Percentiles rank a stretch among this genome's conserved stretches.
Conservation (phyloP, 2,888 invertebrate genomes). For the Dilophus febrilis region DNA sequence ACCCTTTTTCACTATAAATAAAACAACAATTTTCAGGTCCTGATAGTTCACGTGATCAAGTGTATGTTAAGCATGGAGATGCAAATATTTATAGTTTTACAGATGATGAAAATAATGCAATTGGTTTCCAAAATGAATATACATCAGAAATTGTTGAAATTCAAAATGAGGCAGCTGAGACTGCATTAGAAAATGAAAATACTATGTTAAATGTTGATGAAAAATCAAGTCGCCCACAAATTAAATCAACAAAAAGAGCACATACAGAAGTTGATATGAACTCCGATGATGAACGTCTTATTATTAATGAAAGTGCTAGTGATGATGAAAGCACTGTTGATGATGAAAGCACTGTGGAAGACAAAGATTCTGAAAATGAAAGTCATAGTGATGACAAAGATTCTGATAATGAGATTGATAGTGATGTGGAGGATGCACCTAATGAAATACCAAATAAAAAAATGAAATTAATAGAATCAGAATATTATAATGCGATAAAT, state of each 20-base stretch:
- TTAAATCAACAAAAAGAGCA: too few relatives aligned
- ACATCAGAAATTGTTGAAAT: constrained; percentile 19
- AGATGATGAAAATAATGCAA: too few relatives aligned
- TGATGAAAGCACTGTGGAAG: not conserved
- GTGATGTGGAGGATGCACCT: not conserved
- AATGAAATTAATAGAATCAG: too few relatives aligned
- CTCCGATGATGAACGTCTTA: not conserved
- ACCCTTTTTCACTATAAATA: too few relatives aligned
- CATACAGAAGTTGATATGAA: not conserved
- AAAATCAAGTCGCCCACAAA: too few relatives aligned
- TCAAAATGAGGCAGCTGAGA: constrained; percentile 1
- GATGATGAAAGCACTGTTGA: not conserved
- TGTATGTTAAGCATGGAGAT: constrained; percentile 7
- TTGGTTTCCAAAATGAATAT: too few relatives aligned
- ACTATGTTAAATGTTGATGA: too few relatives aligned
- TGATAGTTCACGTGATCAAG: too few relatives aligned
- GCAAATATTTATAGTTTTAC: too few relatives aligned
- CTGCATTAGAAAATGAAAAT: not conserved
- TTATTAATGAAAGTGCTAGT: not conserved
- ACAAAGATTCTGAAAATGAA: not conserved
- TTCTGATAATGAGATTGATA: not conserved
- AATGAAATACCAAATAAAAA: not conserved
- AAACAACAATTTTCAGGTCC: too few relatives aligned
- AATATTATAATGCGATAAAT: constrained; percentile 21
- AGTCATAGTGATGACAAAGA: not conserved